Evolutionary conservation across 1,140 invertebrate genomes (phyloP), one percentile per base, ranked within the genome.

Genomic region (Plutomurus gul): DNA sequence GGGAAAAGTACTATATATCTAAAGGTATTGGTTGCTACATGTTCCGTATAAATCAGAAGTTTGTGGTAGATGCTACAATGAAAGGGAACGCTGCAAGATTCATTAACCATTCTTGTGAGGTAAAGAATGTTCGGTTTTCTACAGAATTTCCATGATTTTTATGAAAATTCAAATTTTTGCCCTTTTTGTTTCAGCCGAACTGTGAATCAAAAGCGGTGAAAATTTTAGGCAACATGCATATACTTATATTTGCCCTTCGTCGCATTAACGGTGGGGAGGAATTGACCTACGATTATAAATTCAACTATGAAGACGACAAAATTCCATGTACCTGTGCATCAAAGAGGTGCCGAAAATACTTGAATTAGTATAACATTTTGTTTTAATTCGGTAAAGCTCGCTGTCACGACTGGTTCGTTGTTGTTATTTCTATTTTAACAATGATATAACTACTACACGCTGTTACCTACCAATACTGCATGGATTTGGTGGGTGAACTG

Each of bases 241-340:
- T 99, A 84, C 90, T 98, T 77, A 98, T 98, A 84, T 97, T 97
- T 88, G 95, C 96, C 4, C 87, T 96, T 56, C 90, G 94, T 18
- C 91, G 93, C 84, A 97, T 99, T 80, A 90, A 91, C 30, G 90
- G 94, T 87, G 96, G 96, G 13, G 96, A 98, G 88, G 96, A 98
- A 86, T 88, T 99, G n/a, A 98, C 96, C 0, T 98, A 99, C 85
- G 96, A 98, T 87, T 98, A 98, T 88, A 98, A 98, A 88, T 98
- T 99, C 87, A 95, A 95, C n/a, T 95, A 97, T 85, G 79, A 78
- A 33, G 96, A 97, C 84, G 93, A 96, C 81, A 99, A 99, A 88
- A 98, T 99, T 85, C 95, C 95, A 25, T 99, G 97, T 88, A 94
- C 94, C 39, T 99, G 97, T 89, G 95, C 95, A 71, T 93, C 96